phyloP scores from a whole-genome alignment of 2,888 invertebrate genomes.

The Osmoderma eremita region DNA sequence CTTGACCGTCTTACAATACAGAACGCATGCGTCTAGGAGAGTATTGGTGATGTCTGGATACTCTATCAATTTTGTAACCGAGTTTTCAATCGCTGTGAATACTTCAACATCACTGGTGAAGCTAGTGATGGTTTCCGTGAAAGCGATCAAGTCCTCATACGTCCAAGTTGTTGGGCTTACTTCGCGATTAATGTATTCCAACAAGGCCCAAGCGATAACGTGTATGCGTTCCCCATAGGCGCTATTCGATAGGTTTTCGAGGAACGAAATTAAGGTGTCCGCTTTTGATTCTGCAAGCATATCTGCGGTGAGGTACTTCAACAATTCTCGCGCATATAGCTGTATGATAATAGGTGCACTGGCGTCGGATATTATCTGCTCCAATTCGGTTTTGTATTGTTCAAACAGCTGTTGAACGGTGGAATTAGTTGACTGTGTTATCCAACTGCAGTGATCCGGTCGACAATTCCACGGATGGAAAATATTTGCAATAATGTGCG shows the following conservation, averaged over 20 bases:
- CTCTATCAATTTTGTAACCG: too few relatives aligned
- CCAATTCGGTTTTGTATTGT: background rate
- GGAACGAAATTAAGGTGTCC: background rate
- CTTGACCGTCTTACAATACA: too few relatives aligned
- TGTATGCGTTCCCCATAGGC: background rate
- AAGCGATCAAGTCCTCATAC: conserved; percentile 2
- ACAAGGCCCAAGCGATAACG: background rate
- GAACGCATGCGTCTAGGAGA: too few relatives aligned
- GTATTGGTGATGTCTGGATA: too few relatives aligned
- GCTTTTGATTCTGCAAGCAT: background rate
- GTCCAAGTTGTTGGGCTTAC: background rate
- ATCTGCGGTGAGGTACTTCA: background rate
- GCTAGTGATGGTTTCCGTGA: background rate
- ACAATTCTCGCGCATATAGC: background rate
- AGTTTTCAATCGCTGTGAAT: too few relatives aligned
- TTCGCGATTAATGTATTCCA: conserved; percentile 1
- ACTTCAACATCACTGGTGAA: background rate
- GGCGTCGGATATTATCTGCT: background rate
- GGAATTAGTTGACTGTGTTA: background rate
- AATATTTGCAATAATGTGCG: background rate
- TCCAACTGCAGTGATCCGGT: background rate
- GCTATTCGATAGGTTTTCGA: background rate
- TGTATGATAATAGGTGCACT: background rate
- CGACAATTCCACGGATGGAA: conserved; percentile 1
- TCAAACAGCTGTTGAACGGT: background rate